Evolutionary conservation across 2,113 vertebrate genomes (phyloP).

Genomic region (Hiodon tergisus): DNA sequence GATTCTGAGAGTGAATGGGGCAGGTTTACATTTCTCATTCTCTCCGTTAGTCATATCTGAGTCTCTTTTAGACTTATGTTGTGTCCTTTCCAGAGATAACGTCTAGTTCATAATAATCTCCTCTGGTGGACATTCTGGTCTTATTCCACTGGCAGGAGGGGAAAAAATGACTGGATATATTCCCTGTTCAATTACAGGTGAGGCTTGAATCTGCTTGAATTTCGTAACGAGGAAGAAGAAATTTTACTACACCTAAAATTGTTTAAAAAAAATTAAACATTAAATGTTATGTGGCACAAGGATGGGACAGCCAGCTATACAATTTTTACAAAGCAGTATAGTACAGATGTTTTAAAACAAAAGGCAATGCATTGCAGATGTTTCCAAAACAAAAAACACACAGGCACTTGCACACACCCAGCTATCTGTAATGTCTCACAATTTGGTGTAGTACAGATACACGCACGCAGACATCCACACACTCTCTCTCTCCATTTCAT

Average conservation of each 20-base stretch:
- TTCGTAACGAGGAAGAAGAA: not conserved
- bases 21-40: not conserved
- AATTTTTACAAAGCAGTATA: no score
- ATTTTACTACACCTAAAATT: not conserved
- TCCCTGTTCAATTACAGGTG: not conserved
- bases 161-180: not conserved
- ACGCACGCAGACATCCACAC: not conserved
- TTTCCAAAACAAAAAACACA: not conserved
- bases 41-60: not conserved
- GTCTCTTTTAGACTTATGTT: not conserved
- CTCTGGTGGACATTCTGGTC: not conserved
- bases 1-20: conserved; percentile 1
- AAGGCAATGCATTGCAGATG: no score
- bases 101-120: not conserved
- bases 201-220: no score
- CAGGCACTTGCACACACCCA: not conserved
- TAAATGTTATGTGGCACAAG: no score
- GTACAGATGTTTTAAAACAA: no score
- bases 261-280: not conserved
- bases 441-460: not conserved
- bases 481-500: not conserved
- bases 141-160: not conserved
- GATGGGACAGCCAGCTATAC: no score
- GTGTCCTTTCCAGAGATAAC: conserved; percentile 6
- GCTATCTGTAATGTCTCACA: no score